Base-by-base conservation (phyloP, 2,888 invertebrate species). In the Ormyrus rosae region DNA sequence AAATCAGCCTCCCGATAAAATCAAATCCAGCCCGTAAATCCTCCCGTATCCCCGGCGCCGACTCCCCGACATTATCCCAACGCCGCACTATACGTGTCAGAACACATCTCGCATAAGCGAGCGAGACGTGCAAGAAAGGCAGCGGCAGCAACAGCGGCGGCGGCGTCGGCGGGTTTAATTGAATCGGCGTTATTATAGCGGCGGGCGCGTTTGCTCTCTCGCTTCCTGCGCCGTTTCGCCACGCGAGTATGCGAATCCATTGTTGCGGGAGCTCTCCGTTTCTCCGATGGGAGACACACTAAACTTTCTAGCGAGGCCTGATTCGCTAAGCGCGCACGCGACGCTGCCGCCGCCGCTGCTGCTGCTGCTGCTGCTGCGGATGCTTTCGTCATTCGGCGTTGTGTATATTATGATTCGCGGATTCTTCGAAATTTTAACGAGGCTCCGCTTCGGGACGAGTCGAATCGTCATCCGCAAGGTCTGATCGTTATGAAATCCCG, bases 251-350 rank as follows among this genome's bases (percentile, higher is more conserved):
- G 74, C 45, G 74, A 60, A 61, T 75, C 67, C 61, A 79, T 79
- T 79, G 78, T 73, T 74, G 51, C 46, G 56, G 10, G 11, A 60
- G 45, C 7, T 61, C 13, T 13, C 46, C 58, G 50, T 65, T 63
- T 70, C 70, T 53, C 73, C 56, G 34, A 55, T 53, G 11, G 45
- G 53, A 53, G 53, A 55, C 48, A 34, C 4, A 34, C 10, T 55
- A 64, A 73, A 73, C 78, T 78, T 78, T 78, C 78, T 78, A 78
- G 45, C 53, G 56, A 61, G 53, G 68, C 68, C 68, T 68, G 51
- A 68, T 64, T 71, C 65, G 51, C 45, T 1, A 34, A 34, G 10
- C 72, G 34, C 19, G 4, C 10, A 5, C 5, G 48, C 48, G n/a
- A 34, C 34, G 48, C 64, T 64, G 19, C 6, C 6, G 60, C 19